Evolutionary conservation across 2,888 invertebrate genomes (phyloP).

Genomic region (Diarsia mendica): DNA sequence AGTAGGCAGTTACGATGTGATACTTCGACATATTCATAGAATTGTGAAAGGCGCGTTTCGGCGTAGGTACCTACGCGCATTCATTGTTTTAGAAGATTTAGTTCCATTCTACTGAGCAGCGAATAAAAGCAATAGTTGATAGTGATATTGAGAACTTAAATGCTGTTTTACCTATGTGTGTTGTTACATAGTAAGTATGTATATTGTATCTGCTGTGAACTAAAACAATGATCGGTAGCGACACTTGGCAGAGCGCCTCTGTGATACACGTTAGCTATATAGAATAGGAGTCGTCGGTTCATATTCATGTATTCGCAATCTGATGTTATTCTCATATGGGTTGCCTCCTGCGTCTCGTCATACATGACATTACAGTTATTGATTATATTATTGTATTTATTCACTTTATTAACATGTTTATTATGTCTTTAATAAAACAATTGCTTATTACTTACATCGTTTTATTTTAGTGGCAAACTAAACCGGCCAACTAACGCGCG

Average conservation of each 20-base stretch:
- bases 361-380: conserved; percentile 81
- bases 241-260: conserved; percentile 82
- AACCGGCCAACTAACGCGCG: not conserved
- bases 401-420: conserved; percentile 90
- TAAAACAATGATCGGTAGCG: conserved; percentile 73
- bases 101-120: conserved; percentile 52
- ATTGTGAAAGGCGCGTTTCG: conserved; percentile 65
- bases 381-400: conserved; percentile 87
- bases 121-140: conserved; percentile 60
- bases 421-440: conserved; percentile 90
- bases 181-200: conserved; percentile 63
- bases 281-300: conserved; percentile 80
- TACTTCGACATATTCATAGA: conserved; percentile 71
- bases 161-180: conserved; percentile 56
- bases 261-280: conserved; percentile 85
- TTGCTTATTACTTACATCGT: conserved; percentile 82
- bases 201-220: conserved; percentile 58
- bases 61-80: conserved; percentile 45
- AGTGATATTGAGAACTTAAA: conserved; percentile 54
- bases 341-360: conserved; percentile 80
- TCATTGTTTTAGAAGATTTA: conserved; percentile 61
- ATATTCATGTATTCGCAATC: conserved; percentile 76
- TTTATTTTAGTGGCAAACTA: conserved; percentile 68
- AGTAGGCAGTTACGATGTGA: conserved; percentile 76
- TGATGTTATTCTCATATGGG: conserved; percentile 76